Evolutionary conservation across 2,797 vertebrate genomes (phyloP), one percentile per base, ranked within the genome.

Genomic region (Sphenodon punctatus): DNA sequence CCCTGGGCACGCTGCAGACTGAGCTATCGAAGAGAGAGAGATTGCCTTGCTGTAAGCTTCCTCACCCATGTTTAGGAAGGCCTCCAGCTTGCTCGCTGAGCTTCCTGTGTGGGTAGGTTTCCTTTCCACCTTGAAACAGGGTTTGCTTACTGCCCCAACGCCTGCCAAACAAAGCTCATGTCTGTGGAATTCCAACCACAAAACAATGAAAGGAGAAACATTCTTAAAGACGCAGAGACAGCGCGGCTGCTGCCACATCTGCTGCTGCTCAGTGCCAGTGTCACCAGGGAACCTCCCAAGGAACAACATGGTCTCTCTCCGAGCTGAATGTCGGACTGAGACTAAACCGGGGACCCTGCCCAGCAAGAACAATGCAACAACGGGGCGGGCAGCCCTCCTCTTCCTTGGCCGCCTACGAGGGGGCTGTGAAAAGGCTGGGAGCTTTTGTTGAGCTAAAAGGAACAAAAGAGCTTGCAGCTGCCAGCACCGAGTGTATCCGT

Each of bases 201-300:
- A 6, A 19, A 36, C 39, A 20, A 41, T 17, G 49, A 49, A 34
- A 27, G 32, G 2, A 1, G 22, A 74, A 39, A 4, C 8, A 3
- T 10, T 78, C 70, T n/a, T 51, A 51, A 68, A 32, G 55, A 34
- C 7, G 12, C 4, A 19, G 25, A n/a, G 51, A 19, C 15, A 22
- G 20, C 11, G 17, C 65, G 23, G 10, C 22, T 0, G 0, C 45
- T 9, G 1, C 9, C 43, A 34, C 46, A 1, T 12, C 32, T 34
- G 15, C 20, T 41, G 45, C 27, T 66, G 23, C 71, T 36, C 51
- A 11, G 10, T 11, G 32, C 55, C 55, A 3, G 10, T 34, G 55
- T 34, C 30, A 6, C 19, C 56, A 32, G 55, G 56, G 70, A 14
- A 6, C 22, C 20, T 38, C n/a, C 32, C 32, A 27, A 46, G 34